Conservation (phyloP, 2,797 vertebrate genomes). For the Borostomias antarcticus region DNA sequence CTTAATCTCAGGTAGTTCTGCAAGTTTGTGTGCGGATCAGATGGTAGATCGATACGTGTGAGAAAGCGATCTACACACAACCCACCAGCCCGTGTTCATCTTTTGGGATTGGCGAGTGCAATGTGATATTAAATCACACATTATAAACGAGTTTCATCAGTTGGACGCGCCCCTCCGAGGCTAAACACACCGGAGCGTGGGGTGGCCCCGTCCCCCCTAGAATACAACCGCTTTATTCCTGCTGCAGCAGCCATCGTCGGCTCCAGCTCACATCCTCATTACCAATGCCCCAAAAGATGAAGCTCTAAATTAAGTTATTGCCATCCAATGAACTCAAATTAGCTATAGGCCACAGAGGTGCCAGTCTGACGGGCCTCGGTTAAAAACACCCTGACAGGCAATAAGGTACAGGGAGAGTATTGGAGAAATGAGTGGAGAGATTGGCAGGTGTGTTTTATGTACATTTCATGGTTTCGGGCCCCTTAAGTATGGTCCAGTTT, state of each 20-base stretch:
- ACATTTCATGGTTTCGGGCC: conserved; percentile 63
- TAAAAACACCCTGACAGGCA: conserved; percentile 24
- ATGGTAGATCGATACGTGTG: conserved; percentile 50
- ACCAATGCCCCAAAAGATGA: conserved; percentile 72
- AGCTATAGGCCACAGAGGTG: conserved; percentile 62
- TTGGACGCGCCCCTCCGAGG: conserved; percentile 73
- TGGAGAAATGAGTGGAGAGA: conserved; percentile 30
- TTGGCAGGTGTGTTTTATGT: conserved; percentile 64
- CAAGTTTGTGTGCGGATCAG: conserved; percentile 27
- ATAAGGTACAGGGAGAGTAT: conserved; percentile 2
- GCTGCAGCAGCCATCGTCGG: conserved; percentile 62
- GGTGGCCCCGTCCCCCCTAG: conserved; percentile 50
- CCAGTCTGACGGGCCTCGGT: conserved; percentile 12
- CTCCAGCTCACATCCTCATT: conserved; percentile 78
- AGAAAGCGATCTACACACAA: conserved; percentile 55
- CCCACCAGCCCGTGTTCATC: conserved; percentile 52
- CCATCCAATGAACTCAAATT: conserved; percentile 82
- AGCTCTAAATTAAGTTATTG: conserved; percentile 82
- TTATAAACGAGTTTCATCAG: conserved; percentile 82
- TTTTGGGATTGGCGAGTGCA: conserved; percentile 39
- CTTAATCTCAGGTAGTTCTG: conserved; percentile 29
- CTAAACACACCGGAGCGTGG: conserved; percentile 69
- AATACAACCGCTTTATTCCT: conserved; percentile 73
- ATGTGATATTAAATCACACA: conserved; percentile 78
- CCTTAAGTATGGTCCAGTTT: conserved; percentile 54